Percentiles rank a stretch among this genome's conserved stretches.
These are phyloP conservation scores for Beroe forskalii DNA, from an alignment of 37 sponge, comb jelly and placozoan genomes.

Conservation along the genomic window DNA sequence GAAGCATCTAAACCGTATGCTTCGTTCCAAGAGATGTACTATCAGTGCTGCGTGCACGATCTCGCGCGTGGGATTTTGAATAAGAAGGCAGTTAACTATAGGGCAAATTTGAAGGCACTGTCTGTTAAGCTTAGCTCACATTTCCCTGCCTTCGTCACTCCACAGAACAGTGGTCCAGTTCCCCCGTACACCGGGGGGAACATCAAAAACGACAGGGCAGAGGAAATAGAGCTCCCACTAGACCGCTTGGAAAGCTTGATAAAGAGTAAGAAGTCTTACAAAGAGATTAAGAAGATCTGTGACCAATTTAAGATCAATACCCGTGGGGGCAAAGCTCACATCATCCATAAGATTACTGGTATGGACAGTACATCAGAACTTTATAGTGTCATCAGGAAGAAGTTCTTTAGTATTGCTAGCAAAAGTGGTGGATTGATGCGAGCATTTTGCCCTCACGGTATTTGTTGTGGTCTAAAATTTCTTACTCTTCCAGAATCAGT, in stretches of 20 bases:
- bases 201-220: not conserved
- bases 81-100: not conserved
- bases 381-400: not conserved
- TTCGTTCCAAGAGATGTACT: not conserved
- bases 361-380: not conserved
- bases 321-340: slow-evolving; percentile 15
- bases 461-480: slow-evolving; percentile 22
- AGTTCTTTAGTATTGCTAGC: not conserved
- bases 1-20: not conserved
- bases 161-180: not conserved
- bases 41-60: not conserved
- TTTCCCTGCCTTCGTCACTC: not conserved
- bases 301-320: not conserved
- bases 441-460: slow-evolving; percentile 15
- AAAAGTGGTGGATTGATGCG: not conserved
- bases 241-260: not conserved
- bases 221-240: not conserved
- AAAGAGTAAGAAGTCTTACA: not conserved
- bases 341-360: not conserved
- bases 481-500: not conserved
- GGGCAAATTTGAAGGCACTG: not conserved
- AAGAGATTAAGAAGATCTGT: not conserved
- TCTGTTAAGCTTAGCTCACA: slow-evolving; percentile 8
- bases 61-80: not conserved
- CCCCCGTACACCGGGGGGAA: not conserved